Evolutionary conservation across 2,113 vertebrate species (phyloP).

Genomic region (Aspiorhynchus laticeps): DNA sequence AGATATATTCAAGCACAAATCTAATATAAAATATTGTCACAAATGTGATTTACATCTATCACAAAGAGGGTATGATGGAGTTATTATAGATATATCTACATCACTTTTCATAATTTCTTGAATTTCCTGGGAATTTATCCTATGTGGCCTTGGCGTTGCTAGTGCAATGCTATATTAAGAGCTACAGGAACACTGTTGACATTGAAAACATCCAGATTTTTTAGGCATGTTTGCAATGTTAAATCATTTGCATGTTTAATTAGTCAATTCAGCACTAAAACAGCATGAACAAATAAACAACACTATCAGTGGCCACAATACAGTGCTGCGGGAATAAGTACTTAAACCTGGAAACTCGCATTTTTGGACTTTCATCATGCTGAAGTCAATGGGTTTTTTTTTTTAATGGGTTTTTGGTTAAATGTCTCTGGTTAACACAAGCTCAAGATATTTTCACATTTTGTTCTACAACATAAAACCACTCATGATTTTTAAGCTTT

Average conservation of each 20-base stretch:
- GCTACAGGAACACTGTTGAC: not conserved
- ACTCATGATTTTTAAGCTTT: not conserved
- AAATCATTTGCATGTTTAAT: not conserved
- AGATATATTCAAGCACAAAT: not conserved
- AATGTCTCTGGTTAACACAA: not conserved
- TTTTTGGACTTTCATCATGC: not conserved
- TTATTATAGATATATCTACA: not conserved
- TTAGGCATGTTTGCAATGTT: not conserved
- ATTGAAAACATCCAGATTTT: not conserved
- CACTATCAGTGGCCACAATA: not conserved
- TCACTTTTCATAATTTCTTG: too few relatives aligned
- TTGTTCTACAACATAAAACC: not conserved
- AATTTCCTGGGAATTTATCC: not conserved
- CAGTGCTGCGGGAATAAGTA: not conserved
- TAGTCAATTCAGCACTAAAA: not conserved
- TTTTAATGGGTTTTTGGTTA: not conserved
- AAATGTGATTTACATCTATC: not conserved
- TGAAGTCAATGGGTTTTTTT: too few relatives aligned
- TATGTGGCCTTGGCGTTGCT: not conserved
- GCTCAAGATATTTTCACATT: not conserved
- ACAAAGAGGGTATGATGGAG: not conserved
- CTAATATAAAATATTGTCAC: too few relatives aligned
- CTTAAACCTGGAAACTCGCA: not conserved
- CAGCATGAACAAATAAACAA: not conserved
- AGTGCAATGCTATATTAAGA: not conserved